phyloP scores from a whole-genome alignment of 2,888 invertebrate species.

The Octonoba sinensis region DNA sequence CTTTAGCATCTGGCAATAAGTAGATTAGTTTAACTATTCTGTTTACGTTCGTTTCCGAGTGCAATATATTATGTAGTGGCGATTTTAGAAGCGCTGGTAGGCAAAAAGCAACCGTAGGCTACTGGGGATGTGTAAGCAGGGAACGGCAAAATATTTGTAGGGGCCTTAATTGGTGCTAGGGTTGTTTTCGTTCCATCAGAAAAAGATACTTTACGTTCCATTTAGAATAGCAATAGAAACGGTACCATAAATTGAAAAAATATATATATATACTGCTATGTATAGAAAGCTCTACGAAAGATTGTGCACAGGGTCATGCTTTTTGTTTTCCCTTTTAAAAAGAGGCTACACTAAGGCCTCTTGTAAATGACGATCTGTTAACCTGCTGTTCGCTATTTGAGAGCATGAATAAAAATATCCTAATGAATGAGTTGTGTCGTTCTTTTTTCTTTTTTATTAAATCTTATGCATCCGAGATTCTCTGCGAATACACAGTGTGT shows the following conservation, averaged over 20 bases:
- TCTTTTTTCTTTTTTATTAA: not conserved
- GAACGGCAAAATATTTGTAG: conserved; percentile 12
- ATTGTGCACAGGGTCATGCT: conserved; percentile 26
- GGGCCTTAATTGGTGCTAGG: conserved; percentile 42
- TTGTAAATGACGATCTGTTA: conserved; percentile 44
- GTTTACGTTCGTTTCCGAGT: too few relatives aligned
- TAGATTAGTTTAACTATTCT: conserved; percentile 7
- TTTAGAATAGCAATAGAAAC: conserved; percentile 7
- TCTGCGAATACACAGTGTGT: too few relatives aligned
- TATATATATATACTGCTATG: conserved; percentile 9
- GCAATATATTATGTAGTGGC: too few relatives aligned
- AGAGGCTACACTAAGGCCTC: conserved; percentile 32
- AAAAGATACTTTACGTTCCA: not conserved
- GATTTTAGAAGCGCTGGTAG: too few relatives aligned
- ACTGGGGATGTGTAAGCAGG: too few relatives aligned
- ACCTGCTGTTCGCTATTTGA: conserved; percentile 47
- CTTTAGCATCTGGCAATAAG: conserved; percentile 18
- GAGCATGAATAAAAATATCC: conserved; percentile 55
- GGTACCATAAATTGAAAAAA: not conserved
- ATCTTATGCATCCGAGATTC: too few relatives aligned
- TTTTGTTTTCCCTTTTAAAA: not conserved
- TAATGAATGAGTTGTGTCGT: conserved; percentile 22
- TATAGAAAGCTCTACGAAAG: conserved; percentile 22
- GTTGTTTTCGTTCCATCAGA: conserved; percentile 17
- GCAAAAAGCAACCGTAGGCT: too few relatives aligned